phyloP scores from a whole-genome alignment of 2,113 vertebrate species.

The Acanthochromis polyacanthus region DNA sequence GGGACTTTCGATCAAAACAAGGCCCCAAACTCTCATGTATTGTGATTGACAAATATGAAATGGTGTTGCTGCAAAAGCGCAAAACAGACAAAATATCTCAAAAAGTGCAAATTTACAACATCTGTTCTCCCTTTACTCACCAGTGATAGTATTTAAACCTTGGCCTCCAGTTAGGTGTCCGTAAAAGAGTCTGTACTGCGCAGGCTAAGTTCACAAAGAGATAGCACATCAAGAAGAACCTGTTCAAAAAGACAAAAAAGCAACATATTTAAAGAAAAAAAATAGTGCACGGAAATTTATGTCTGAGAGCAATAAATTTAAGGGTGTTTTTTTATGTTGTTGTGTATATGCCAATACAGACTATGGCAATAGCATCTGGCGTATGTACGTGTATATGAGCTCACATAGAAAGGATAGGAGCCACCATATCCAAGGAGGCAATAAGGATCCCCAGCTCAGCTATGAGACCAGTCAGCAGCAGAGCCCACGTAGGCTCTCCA shows the following conservation, averaged over 20 bases:
- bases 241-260: conserved; percentile 62
- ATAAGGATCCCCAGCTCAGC: conserved; percentile 98
- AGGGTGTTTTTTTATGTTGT: not conserved
- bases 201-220: conserved; percentile 98
- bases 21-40: not conserved
- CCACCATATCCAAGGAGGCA: conserved; percentile 98
- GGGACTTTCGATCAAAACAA: not conserved
- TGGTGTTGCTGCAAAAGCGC: not conserved
- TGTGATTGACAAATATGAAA: not conserved
- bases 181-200: conserved; percentile 95
- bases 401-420: conserved; percentile 99
- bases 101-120: not conserved
- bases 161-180: conserved; percentile 97
- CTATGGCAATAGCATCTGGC: not conserved
- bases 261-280: not conserved
- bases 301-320: not conserved
- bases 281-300: not conserved
- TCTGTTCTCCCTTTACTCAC: conserved; percentile 79
- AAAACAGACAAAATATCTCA: not conserved
- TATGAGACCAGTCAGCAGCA: conserved; percentile 94
- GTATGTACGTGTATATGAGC: conserved; percentile 39
- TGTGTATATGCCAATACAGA: not conserved
- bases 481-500: conserved; percentile 96
- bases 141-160: conserved; percentile 98
- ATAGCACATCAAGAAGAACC: conserved; percentile 99